Conservation (phyloP, 2,797 vertebrate genomes). For the Pseudopleuronectes americanus region DNA sequence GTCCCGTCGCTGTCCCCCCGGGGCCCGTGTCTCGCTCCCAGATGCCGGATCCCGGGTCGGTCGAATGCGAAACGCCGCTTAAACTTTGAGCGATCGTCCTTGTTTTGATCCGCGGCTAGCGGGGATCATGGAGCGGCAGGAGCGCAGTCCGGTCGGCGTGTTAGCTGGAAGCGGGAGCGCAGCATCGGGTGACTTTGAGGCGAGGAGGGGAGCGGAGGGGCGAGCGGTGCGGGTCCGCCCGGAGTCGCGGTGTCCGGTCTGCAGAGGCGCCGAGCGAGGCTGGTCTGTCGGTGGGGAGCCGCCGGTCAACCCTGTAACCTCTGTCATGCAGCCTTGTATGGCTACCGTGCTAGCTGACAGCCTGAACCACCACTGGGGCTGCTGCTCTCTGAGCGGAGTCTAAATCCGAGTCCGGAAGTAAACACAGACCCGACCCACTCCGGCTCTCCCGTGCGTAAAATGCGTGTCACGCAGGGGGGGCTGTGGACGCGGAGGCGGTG, state of each 20-base stretch:
- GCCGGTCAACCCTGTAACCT: conserved; percentile 65
- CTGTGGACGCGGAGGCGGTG: conserved; percentile 30
- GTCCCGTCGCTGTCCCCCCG: conserved; percentile 57
- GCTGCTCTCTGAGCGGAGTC: conserved; percentile 68
- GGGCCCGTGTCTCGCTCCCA: conserved; percentile 56
- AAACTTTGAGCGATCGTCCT: conserved; percentile 68
- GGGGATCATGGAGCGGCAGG: conserved; percentile 58
- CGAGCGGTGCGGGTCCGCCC: conserved; percentile 35
- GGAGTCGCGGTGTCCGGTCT: conserved; percentile 44
- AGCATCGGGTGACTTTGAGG: conserved; percentile 73
- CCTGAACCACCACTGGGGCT: conserved; percentile 62
- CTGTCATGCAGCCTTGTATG: conserved; percentile 78
- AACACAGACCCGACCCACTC: conserved; percentile 85
- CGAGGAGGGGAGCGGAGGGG: conserved; percentile 44
- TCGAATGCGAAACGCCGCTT: conserved; percentile 44
- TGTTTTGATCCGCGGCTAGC: conserved; percentile 74
- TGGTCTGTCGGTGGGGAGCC: conserved; percentile 48
- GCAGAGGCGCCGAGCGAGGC: conserved; percentile 46
- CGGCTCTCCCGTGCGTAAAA: conserved; percentile 67
- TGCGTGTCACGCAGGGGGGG: conserved; percentile 52
- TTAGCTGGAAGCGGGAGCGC: conserved; percentile 60
- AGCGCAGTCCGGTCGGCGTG: conserved; percentile 57
- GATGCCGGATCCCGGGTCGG: conserved; percentile 43
- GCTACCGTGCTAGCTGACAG: conserved; percentile 65
- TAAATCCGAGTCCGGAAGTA: conserved; percentile 91